Percentiles rank a stretch among this genome's conserved stretches.
Evolutionary conservation across 2,113 vertebrate genomes (phyloP).

Genomic region (Desmodus rotundus): DNA sequence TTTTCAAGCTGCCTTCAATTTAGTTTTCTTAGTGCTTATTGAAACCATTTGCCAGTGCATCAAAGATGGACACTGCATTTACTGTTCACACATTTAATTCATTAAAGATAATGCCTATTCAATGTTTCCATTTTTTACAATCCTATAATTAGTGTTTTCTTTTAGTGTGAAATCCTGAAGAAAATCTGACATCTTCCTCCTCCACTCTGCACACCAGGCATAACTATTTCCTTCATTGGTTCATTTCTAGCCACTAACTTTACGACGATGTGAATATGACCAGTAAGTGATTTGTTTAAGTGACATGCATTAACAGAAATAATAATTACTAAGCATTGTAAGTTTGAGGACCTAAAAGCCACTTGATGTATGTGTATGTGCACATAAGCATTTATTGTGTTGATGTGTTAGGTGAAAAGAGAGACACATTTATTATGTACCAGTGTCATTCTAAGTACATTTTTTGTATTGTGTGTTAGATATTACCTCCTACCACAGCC

Average conservation of each 20-base stretch:
- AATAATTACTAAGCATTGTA: neutral
- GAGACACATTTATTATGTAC: neutral
- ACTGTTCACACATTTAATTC: conserved; percentile 32
- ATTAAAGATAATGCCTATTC: conserved; percentile 20
- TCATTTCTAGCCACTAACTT: neutral
- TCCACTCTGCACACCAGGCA: fast-evolving
- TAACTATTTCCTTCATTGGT: neutral
- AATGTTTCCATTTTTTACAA: neutral
- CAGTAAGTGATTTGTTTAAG: neutral
- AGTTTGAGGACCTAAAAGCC: neutral
- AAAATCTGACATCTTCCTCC: neutral
- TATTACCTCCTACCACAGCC: neutral
- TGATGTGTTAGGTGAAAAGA: neutral
- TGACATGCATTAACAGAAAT: neutral
- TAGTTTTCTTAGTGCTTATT: neutral
- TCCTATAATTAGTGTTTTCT: conserved; percentile 11
- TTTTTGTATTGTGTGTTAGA: neutral
- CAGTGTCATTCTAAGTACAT: neutral
- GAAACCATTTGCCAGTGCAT: neutral
- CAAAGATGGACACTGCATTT: conserved; percentile 27
- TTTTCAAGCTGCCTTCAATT: conserved; percentile 31
- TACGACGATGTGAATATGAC: neutral
- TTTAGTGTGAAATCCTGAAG: neutral
- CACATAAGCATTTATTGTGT: neutral
- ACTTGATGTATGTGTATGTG: neutral